Evolutionary conservation across 2,113 vertebrate genomes (phyloP), one percentile per base, ranked within the genome.

Genomic region (Lampris incognitus): DNA sequence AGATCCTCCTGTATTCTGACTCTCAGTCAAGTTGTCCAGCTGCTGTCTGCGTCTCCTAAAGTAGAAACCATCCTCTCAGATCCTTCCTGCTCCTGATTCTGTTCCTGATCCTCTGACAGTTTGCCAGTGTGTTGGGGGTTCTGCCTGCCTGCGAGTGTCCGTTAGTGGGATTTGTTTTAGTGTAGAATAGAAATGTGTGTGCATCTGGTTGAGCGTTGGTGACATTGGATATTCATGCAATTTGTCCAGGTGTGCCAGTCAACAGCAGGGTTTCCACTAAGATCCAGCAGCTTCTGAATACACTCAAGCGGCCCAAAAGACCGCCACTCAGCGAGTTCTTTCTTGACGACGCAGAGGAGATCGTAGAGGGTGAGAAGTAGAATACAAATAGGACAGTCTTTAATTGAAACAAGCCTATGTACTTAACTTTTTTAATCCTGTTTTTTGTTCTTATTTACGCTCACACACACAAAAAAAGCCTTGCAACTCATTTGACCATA

Each of bases 241-340:
- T 91, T 89, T 88, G 46, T 90, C 88, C 96, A 95, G 97, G 97
- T 76, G 97, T 99, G 78, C 97, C 97, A 52, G 97, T 97, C 87
- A 97, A 80, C 85, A 98, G 97, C 87, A 95, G 97, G 89, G 97
- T 99, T 82, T 99, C 98, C 86, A 98, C 97, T 2, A 99, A 99
- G 95, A 99, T 99, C 79, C 98, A 99, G 82, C 98, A 99, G 90
- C 91, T 99, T 89, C 94, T 99, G 11, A 99, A 99, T 92, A 99
- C 98, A n/a, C 94, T 99, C 86, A 99, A 99, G 85, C 94, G 97
- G 82, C 97, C 98, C 9, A 99, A 99, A 87, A 94, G 97, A 44
- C 97, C 96, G 10, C 96, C 97, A 2, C 95, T 98, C 90, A 97
- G 96, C 56, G 97, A 99, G 64, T 98, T 97, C 87, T 99, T 98